phyloP scores from a whole-genome alignment of 2,888 invertebrate species.

The Operophtera brumata region DNA sequence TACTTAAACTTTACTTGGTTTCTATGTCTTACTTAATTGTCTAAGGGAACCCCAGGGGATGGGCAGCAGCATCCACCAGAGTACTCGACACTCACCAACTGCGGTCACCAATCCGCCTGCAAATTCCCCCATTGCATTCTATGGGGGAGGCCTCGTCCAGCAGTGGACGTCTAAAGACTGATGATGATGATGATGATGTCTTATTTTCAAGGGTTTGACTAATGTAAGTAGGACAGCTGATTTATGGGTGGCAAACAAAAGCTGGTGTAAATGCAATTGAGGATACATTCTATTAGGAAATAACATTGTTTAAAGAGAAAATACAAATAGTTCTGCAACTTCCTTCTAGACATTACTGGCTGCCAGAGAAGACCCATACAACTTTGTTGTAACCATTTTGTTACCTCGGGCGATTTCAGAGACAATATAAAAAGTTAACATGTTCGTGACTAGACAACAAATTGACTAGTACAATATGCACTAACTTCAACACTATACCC shows the following conservation, averaged over 20 bases:
- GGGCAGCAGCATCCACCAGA: no score
- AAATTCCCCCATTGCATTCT: no score
- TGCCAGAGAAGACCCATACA: not conserved
- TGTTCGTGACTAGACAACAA: constrained; percentile 62
- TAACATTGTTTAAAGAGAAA: no score
- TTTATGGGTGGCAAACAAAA: not conserved
- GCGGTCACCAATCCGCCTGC: no score
- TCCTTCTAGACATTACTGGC: no score
- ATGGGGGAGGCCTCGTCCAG: no score
- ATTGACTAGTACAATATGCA: constrained; percentile 59
- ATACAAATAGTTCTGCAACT: no score
- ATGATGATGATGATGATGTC: no score
- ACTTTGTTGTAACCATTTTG: constrained; percentile 22
- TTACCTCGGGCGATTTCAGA: constrained; percentile 7
- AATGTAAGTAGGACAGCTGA: not conserved
- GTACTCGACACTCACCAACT: no score
- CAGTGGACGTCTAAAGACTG: no score
- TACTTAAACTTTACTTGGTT: not conserved
- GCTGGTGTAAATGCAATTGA: not conserved
- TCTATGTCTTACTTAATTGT: no score
- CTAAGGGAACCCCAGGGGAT: no score
- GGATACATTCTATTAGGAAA: not conserved
- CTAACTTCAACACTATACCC: constrained; percentile 44
- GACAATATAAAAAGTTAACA: constrained; percentile 39
- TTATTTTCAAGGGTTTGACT: not conserved